Conservation (phyloP, 2,797 vertebrate species). For the Pterois miles region DNA sequence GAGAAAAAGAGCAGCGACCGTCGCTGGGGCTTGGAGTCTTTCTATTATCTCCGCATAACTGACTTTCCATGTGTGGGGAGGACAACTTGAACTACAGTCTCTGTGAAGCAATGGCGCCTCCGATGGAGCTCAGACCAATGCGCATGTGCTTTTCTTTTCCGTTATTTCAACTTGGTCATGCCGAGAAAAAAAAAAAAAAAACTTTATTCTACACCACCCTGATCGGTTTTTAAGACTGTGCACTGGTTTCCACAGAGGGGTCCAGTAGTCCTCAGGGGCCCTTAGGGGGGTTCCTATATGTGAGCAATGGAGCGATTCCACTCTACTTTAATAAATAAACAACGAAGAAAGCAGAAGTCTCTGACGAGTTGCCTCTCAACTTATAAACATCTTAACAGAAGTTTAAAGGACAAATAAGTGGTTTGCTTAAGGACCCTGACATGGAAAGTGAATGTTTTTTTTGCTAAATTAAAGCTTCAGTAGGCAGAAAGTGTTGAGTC, state of each 20-base stretch:
- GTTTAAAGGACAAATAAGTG: not conserved
- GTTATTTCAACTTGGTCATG: slow-evolving; percentile 77
- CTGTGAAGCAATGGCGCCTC: slow-evolving; percentile 75
- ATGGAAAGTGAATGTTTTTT: too few relatives aligned
- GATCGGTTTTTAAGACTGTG: slow-evolving; percentile 36
- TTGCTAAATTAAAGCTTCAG: too few relatives aligned
- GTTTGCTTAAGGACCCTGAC: too few relatives aligned
- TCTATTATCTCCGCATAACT: slow-evolving; percentile 42
- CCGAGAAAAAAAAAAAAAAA: slow-evolving; percentile 42
- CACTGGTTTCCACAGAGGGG: not conserved
- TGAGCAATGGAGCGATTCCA: not conserved
- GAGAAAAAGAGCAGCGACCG: slow-evolving; percentile 15
- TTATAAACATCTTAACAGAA: not conserved
- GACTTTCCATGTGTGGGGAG: slow-evolving; percentile 47
- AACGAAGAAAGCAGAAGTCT: not conserved
- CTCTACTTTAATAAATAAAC: not conserved
- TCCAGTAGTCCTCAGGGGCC: not conserved
- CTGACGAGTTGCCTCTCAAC: not conserved
- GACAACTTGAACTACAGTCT: slow-evolving; percentile 75
- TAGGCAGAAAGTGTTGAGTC: too few relatives aligned
- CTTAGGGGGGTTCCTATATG: not conserved
- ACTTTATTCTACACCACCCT: slow-evolving; percentile 57
- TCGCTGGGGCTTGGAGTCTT: slow-evolving; percentile 75
- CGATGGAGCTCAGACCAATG: slow-evolving; percentile 48
- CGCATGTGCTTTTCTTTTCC: slow-evolving; percentile 84